Evolutionary conservation across 2,113 vertebrate species (phyloP).

Genomic region (Poicephalus meyeri): DNA sequence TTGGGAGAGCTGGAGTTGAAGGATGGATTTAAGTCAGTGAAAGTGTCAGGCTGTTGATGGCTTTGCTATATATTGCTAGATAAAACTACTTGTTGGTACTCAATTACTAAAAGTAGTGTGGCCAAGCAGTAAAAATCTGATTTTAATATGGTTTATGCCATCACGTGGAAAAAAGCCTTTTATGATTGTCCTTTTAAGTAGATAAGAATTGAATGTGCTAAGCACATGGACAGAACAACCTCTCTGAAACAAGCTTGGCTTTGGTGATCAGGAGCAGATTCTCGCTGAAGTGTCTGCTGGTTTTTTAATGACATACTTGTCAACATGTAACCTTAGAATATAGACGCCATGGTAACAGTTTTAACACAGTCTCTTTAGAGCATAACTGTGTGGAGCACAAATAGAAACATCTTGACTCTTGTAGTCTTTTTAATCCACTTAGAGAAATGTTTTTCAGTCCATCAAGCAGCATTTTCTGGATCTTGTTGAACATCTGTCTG

Average conservation of each 20-base stretch:
- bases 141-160: background rate
- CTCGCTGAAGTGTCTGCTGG: background rate
- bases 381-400: slow-evolving; percentile 58
- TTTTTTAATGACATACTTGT: slow-evolving; percentile 55
- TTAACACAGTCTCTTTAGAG: slow-evolving; percentile 38
- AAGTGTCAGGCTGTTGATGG: background rate
- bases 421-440: slow-evolving; percentile 65
- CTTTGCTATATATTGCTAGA: background rate
- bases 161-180: background rate
- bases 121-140: background rate
- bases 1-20: background rate
- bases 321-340: slow-evolving; percentile 56
- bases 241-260: background rate
- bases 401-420: slow-evolving; percentile 65
- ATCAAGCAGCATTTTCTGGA: slow-evolving; percentile 40
- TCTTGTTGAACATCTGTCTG: slow-evolving; percentile 54
- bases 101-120: background rate
- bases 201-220: background rate
- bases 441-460: slow-evolving; percentile 55
- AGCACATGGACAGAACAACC: background rate
- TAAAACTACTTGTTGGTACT: background rate
- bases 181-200: background rate
- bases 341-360: slow-evolving; percentile 56
- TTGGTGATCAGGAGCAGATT: background rate
- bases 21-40: background rate